Evolutionary conservation across 2,113 vertebrate species (phyloP), one percentile per base, ranked within the genome.

Genomic region (Tapirus terrestris): DNA sequence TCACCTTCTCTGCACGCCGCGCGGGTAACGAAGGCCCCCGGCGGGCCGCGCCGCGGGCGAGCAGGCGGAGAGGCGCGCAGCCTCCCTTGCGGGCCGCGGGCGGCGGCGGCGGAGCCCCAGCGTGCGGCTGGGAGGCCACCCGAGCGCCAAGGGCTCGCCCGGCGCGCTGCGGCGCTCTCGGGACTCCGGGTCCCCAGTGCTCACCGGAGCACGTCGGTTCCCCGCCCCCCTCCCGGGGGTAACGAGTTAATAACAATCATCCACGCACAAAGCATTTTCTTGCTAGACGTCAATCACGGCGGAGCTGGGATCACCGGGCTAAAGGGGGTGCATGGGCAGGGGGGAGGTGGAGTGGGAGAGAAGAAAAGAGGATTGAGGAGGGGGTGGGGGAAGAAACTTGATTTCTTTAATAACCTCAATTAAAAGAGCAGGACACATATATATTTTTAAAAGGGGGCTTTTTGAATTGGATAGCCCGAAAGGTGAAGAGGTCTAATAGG

Each of bases 361-460:
- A 97, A 97, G 97, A 98, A 97, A 97, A 96, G 97, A 39, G 58
- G 68, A 6, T 13, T 43, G 68, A 36, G 94, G 85, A 80, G 97
- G 92, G 87, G 83, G 87, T 63, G 56, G 94, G 98, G 97, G 97
- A 95, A 97, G 98, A 98, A 98, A 98, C 98, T 98, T 99, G 99
- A 99, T 99, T 99, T 99, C 98, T 99, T 99, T 99, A 99, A 99
- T 99, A 98, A 98, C 99, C 98, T 98, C 99, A 99, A 99, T 99
- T 99, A 99, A 99, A 98, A 98, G 98, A 97, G 97, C 97, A 98
- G 84, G 97, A 95, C 96, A 92, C 72, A 87, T 9, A 94, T 82
- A 96, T 98, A 96, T 98, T 99, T 97, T 97, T 97, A 95, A 98
- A 98, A 98, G 94, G 98, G 98, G 93, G 97, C 98, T 97, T 98